Evolutionary conservation across 2,888 invertebrate genomes (phyloP), one percentile per base, ranked within the genome.

Genomic region (Ephialtes manifestator): DNA sequence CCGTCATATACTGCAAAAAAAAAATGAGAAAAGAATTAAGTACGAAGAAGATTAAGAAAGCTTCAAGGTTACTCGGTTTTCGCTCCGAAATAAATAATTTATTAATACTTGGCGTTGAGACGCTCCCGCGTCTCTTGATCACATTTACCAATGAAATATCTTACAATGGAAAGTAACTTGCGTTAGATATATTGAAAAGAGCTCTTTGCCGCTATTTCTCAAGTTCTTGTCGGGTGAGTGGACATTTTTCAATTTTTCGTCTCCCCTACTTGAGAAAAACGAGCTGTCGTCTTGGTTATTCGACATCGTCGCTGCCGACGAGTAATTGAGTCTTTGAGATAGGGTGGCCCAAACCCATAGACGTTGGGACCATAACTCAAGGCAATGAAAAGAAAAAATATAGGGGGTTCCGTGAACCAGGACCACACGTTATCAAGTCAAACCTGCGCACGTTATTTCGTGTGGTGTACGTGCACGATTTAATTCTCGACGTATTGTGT

Each of bases 1-100:
- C 99, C 94, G 99, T 99, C 96, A 99, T 97, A 96, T 99, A 99
- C 99, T 99, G 96, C 83, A 96, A 96, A 93, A 94, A 93, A 91
- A 92, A 88, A 20, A 74, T 18, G 46, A 60, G 5, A 11, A 63
- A 28, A 46, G 15, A 5, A 78, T 18, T n/a, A 8, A 20, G 31
- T 60, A 35, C 35, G 18, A n/a, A 18, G 8, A 35, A 63, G 35
- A 63, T 63, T 35, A 63, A 63, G n/a, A 11, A 20, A 58, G 35
- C 35, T 35, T 10, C 35, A 63, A 35, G 10, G 31, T n/a, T 31
- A 31, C 60, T 28, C 60, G 4, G n/a, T 46, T 67, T 24, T 67
- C 48, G 2, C 31, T 48, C 1, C 15, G n/a, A 76, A 81, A 77
- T 4, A 8, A 15, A 39, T 18, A 39, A 39, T n/a, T n/a, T n/a